Base-by-base conservation (phyloP, 1,140 invertebrate genomes). In the Drosophila trapezifrons region DNA sequence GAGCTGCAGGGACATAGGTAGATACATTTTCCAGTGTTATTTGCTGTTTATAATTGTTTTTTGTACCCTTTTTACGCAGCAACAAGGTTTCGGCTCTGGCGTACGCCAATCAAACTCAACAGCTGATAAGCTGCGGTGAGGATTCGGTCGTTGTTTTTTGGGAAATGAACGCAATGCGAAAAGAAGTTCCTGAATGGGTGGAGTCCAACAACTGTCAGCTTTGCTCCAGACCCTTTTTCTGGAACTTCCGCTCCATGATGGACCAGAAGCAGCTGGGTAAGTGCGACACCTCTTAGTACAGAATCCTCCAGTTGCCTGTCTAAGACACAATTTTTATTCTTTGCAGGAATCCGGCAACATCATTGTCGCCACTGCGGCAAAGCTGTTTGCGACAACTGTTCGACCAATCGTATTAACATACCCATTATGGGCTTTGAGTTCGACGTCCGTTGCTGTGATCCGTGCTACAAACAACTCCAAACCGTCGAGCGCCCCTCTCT, bases 161-260 rank as follows among this genome's bases (percentile, higher is more conserved):
- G 99, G 96, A 99, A 92, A 98, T 99, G 93, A 95, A 95, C 63
- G 95, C 95, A 18, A 95, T 95, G 83, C 94, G 98, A 52, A 95
- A 96, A 91, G 97, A 99, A 95, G 99, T 98, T 15, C 98, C 98
- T 12, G 95, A 95, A 60, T 99, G 99, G 99, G 94, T 95, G 64
- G 98, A 99, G 90, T 96, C 96, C 60, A 98, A 99, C 92, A 94
- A 95, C 35, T 99, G 99, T 92, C 96, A 99, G 93, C 94, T 97
- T 56, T 99, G 99, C 93, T 95, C 95, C 40, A 94, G 96, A 76
- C 99, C 99, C 20, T 99, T 99, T 92, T 99, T 99, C 92, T 99
- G 99, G 98, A 99, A 99, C 92, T 94, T 99, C 25, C 95, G 96
- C 78, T 98, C 97, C 9, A 99, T 99, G 98, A 98, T 99, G 96